Evolutionary conservation across 1,140 invertebrate genomes (phyloP).

Genomic region (Penaeus indicus): DNA sequence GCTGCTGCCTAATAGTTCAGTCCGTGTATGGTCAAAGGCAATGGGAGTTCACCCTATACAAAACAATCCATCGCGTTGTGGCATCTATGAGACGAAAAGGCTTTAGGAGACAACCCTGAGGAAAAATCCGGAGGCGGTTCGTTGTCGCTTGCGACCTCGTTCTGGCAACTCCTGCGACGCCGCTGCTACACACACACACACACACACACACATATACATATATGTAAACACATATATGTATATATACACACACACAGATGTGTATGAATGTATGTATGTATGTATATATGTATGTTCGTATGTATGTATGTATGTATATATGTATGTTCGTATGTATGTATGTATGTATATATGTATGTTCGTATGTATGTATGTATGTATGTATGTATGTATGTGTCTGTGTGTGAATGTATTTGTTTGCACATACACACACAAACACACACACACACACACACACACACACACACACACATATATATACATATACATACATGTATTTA

Average conservation of each 20-base stretch:
- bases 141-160: too few species aligned
- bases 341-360: slow-evolving; percentile 19
- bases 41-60: too few species aligned
- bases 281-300: slow-evolving; percentile 22
- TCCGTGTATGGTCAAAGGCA: too few species aligned
- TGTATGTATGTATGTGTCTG: neutral
- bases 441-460: neutral
- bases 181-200: slow-evolving; percentile 16
- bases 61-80: too few species aligned
- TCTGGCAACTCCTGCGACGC: too few species aligned
- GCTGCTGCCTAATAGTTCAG: too few species aligned
- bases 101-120: too few species aligned
- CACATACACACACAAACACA: neutral
- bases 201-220: slow-evolving; percentile 48
- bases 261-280: slow-evolving; percentile 23
- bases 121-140: too few species aligned
- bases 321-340: slow-evolving; percentile 1
- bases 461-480: too few species aligned
- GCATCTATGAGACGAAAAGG: too few species aligned
- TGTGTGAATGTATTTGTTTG: neutral
- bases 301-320: slow-evolving; percentile 11
- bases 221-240: slow-evolving; percentile 39
- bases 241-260: slow-evolving; percentile 37
- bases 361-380: slow-evolving; percentile 13
- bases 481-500: too few species aligned